These are phyloP conservation scores for Poeciliopsis retropinna DNA, from an alignment of 2,113 vertebrate genomes.

Conservation along the genomic window DNA sequence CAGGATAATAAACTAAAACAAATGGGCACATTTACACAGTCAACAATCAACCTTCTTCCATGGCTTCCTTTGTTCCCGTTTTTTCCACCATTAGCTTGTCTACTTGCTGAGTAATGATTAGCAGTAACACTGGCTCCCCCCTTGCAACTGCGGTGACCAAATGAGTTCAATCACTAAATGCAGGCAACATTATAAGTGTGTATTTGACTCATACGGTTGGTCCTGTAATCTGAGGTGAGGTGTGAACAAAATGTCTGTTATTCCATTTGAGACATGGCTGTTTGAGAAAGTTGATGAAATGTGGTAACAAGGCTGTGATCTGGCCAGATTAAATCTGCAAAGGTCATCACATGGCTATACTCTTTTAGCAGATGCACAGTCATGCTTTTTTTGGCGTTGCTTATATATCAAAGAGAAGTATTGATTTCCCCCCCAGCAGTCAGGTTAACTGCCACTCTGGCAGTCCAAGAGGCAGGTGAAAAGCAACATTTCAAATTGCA, in stretches of 20 bases:
- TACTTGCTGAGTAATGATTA: no score
- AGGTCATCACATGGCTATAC: not conserved
- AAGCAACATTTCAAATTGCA: not conserved
- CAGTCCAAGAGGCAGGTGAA: no score
- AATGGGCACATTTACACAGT: no score
- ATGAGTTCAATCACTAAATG: no score
- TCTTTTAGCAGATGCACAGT: not conserved
- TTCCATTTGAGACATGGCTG: not conserved
- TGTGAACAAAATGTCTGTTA: not conserved
- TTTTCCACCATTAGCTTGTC: no score
- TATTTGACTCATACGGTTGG: not conserved
- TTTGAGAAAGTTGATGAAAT: not conserved
- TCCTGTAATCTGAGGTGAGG: not conserved
- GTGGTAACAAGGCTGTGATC: not conserved
- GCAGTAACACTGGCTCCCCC: no score
- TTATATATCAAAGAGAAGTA: not conserved
- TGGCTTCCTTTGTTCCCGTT: no score
- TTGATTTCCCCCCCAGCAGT: not conserved
- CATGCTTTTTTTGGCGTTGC: not conserved
- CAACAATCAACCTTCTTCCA: no score
- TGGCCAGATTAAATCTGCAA: not conserved
- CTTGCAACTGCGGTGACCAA: no score
- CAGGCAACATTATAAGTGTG: not conserved
- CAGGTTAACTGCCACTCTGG: not conserved
- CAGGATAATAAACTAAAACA: no score